Evolutionary conservation across 2,797 vertebrate genomes (phyloP), one percentile per base, ranked within the genome.

Genomic region (Phaenicophaeus curvirostris): DNA sequence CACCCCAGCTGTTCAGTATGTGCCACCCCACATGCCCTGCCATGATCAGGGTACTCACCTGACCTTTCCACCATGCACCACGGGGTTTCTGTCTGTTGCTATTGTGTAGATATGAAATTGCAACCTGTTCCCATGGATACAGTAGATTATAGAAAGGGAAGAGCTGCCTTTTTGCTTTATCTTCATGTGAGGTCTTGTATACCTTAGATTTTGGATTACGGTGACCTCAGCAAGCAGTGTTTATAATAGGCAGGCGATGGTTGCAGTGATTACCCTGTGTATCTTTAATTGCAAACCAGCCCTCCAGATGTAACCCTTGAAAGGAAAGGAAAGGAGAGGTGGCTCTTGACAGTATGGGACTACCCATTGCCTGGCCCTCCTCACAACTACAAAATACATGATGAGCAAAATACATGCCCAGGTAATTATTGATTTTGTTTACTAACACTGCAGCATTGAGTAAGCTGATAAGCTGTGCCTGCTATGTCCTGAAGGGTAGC

Each of bases 121-220:
- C 51, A 95, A 37, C 57, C 81, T 65, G 93, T 96, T 96, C 95
- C 93, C 92, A 95, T 96, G 95, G 95, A 93, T 95, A 96, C 95
- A 74, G 82, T 1, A 54, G 71, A 27, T 31, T 31, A 76, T 4
- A 44, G 90, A 91, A 87, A 90, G 30, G 55, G 59, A 77, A 76
- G 74, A 87, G 65, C 71, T 90, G 90, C 71, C 78, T 93, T 44
- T 5, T 62, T 31, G 42, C 59, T 67, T 93, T 85, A 67, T 67
- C 77, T 76, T 78, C 48, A 7, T 58, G 48, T 16, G 19, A 7
- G 39, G 69, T 79, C 94, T 80, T 48, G 10, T n/a, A 31, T 3
- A 23, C 28, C 51, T 84, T 50, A 5, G 35, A 10, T 41, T 55
- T 33, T 28, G 74, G 67, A 6, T 68, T 31, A 1, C 4, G 14